phyloP scores from a whole-genome alignment of 2,113 vertebrate genomes.

The Chrysemys picta region DNA sequence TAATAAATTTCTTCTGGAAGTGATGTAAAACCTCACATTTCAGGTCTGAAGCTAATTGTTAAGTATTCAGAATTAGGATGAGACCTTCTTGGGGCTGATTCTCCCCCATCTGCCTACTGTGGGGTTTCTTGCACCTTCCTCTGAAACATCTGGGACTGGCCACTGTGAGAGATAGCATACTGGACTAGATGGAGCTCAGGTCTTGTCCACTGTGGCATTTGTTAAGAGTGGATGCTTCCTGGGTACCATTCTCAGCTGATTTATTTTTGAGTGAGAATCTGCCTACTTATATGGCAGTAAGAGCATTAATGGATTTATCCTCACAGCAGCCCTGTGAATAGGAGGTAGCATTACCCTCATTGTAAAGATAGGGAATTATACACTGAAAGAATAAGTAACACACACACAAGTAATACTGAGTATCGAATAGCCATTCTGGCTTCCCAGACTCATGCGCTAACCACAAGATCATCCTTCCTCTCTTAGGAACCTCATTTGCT shows the following conservation, averaged over 20 bases:
- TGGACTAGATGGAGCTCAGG: background rate
- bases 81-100: background rate
- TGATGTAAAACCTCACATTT: background rate
- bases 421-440: background rate
- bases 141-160: too few relatives aligned
- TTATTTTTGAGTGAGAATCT: background rate
- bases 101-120: background rate
- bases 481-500: background rate
- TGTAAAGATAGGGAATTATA: background rate
- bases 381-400: background rate
- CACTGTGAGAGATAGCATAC: rapidly evolving
- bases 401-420: too few relatives aligned
- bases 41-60: background rate
- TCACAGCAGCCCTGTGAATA: rapidly evolving
- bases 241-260: background rate
- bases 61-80: rapidly evolving
- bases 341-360: background rate
- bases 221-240: background rate
- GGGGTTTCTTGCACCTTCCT: background rate
- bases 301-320: rapidly evolving
- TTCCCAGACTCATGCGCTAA: background rate
- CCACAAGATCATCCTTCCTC: rapidly evolving
- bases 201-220: background rate
- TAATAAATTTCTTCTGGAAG: background rate
- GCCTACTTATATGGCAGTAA: rapidly evolving